phyloP scores from a whole-genome alignment of 1,140 invertebrate genomes.

The Pissodes strobi region DNA sequence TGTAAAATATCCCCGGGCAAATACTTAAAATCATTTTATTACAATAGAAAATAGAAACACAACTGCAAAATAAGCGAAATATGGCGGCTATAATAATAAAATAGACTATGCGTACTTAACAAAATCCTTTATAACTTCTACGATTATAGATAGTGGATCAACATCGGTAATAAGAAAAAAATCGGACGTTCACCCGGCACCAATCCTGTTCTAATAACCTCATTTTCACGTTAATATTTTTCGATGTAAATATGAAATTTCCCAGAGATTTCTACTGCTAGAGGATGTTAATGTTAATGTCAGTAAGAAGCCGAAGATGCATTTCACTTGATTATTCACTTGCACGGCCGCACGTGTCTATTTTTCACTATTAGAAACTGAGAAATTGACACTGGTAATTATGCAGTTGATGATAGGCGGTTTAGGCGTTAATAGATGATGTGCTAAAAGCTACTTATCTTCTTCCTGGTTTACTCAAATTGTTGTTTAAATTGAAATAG shows the following conservation, averaged over 20 bases:
- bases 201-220: conserved; percentile 39
- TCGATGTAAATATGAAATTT: conserved; percentile 37
- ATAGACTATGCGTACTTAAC: too few relatives aligned
- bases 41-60: too few relatives aligned
- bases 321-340: conserved; percentile 27
- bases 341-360: conserved; percentile 17
- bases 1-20: too few relatives aligned
- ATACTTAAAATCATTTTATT: too few relatives aligned
- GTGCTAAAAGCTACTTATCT: too few relatives aligned
- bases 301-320: conserved; percentile 21
- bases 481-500: too few relatives aligned
- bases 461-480: too few relatives aligned
- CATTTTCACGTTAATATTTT: conserved; percentile 38
- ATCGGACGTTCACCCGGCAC: conserved; percentile 22
- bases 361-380: conserved; percentile 22
- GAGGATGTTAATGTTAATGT: conserved; percentile 28
- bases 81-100: too few relatives aligned
- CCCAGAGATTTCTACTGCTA: conserved; percentile 35
- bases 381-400: conserved; percentile 30
- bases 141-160: neutral
- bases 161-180: conserved; percentile 11
- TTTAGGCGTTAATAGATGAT: too few relatives aligned
- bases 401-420: too few relatives aligned
- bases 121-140: too few relatives aligned
- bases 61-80: too few relatives aligned